Evolutionary conservation across 2,797 vertebrate genomes (phyloP), one percentile per base, ranked within the genome.

Genomic region (Lophius americanus): DNA sequence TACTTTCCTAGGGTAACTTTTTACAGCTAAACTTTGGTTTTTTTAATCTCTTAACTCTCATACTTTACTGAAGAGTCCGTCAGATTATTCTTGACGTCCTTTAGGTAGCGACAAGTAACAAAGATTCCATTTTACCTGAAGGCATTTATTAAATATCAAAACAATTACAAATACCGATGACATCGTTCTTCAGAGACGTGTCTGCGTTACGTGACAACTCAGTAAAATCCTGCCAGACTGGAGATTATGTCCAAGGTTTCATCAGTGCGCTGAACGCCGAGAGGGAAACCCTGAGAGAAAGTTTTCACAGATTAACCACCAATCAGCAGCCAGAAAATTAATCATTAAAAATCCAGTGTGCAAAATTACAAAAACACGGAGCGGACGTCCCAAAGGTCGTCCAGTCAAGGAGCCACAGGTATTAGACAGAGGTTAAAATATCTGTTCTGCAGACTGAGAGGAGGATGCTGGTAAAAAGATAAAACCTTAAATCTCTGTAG

Each of bases 121-220:
- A 23, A 23, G 23, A 23, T 23, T 23, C 23, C 23, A 8, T 42
- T 7, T 48, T 67, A 73, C 53, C 60, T 66, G 13, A 36, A 61
- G 51, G 51, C 12, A 60, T 84, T 88, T 85, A 90, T 87, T 90
- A 66, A 83, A 85, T 88, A 85, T 79, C 58, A 86, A 87, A 83
- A 85, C 37, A 78, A 81, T 57, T 73, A 83, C 56, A 78, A 69
- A 74, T 7, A 75, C 64, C 55, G 39, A 10, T 44, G 9, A 58
- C 39, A 13, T 71, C 2, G 38, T 50, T 62, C 58, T 47, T 51
- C 13, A 63, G 36, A 68, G 2, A 74, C 32, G 32, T 33, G 8
- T 59, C 8, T 9, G 9, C 0, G 41, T 35, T 42, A 9, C 41
- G 9, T 39, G 32, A 36, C 3, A 50, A 23, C 50, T 62, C 41